A percentile compares a stretch with the other conserved stretches of the same genome.
Evolutionary conservation across 2,797 vertebrate genomes (phyloP).

Genomic region (Luscinia luscinia): DNA sequence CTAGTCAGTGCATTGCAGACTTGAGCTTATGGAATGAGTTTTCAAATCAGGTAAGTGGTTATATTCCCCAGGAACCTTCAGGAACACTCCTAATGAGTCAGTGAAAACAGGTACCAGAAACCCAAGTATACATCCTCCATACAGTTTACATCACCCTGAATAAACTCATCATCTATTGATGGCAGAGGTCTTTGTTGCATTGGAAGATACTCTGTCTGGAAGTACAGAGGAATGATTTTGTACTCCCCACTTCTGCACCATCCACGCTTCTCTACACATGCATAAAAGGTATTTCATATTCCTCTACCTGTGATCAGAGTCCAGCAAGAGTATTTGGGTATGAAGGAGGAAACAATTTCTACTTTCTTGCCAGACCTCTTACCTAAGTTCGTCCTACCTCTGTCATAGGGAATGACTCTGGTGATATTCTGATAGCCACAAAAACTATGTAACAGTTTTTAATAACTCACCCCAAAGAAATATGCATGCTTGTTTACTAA

Average conservation of each 20-base stretch:
- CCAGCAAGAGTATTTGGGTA: background rate
- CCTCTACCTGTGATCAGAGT: background rate
- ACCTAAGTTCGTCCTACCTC: background rate
- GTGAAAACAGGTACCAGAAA: background rate
- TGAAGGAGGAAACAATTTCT: background rate
- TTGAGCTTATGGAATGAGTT: background rate
- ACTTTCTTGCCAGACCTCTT: background rate
- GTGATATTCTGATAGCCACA: background rate
- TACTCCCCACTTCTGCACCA: background rate
- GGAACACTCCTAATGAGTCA: background rate
- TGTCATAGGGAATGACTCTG: background rate
- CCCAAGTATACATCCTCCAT: background rate
- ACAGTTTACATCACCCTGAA: background rate
- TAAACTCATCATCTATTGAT: background rate
- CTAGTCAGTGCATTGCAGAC: background rate
- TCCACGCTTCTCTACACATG: background rate
- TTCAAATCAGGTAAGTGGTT: background rate
- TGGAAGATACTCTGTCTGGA: background rate
- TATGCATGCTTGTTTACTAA: background rate
- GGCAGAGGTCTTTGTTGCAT: background rate
- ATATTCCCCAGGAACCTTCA: background rate
- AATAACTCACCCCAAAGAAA: background rate
- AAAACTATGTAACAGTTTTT: background rate
- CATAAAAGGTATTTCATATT: background rate
- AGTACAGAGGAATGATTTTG: rapidly evolving